Evolutionary conservation across 2,113 vertebrate genomes (phyloP).

Genomic region (Hyperoodon ampullatus): DNA sequence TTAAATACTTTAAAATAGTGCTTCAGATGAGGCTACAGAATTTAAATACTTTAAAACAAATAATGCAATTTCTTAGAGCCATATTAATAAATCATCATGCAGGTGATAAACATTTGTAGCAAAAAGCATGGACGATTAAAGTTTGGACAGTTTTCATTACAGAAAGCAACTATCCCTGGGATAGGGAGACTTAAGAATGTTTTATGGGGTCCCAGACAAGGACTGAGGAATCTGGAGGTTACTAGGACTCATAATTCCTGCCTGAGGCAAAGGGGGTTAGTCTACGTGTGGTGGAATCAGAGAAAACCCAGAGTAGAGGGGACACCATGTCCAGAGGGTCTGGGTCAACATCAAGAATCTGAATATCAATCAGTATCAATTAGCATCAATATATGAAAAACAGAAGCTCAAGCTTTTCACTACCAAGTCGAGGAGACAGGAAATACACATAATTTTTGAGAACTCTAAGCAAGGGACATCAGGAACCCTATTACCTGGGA

Average conservation of each 20-base stretch:
- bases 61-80: not conserved
- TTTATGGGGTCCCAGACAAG: not conserved
- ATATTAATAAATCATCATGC: not conserved
- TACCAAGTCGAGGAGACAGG: not conserved
- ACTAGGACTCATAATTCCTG: not conserved
- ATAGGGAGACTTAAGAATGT: not conserved
- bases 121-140: not conserved
- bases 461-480: not conserved
- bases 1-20: not conserved
- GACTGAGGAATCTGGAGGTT: not conserved
- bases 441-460: not conserved
- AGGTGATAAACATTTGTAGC: not conserved
- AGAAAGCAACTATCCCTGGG: not conserved
- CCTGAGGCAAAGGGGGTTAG: not conserved
- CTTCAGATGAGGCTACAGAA: not conserved
- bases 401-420: not conserved
- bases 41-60: not conserved
- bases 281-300: not conserved
- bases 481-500: not conserved
- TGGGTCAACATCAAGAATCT: not conserved
- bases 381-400: not conserved
- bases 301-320: accelerated
- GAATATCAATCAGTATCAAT: not conserved
- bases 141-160: not conserved
- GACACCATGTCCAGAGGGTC: accelerated